Percentiles rank a stretch among this genome's conserved stretches.
Evolutionary conservation across 2,888 invertebrate genomes (phyloP).

Genomic region (Spisula solida): DNA sequence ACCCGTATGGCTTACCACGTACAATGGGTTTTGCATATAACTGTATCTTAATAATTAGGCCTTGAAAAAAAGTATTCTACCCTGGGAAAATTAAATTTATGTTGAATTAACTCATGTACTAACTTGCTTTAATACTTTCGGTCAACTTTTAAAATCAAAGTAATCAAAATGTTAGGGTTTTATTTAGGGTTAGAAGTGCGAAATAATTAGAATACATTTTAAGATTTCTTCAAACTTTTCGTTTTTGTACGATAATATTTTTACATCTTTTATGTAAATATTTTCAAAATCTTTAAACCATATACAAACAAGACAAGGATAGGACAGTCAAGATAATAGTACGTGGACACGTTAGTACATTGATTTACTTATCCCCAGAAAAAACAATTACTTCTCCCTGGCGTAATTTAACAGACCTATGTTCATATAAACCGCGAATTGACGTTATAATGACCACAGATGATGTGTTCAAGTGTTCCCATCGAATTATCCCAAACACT

Average conservation of each 20-base stretch:
- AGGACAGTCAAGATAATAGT: neutral
- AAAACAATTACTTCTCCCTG: slow-evolving; percentile 45
- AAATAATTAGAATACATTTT: slow-evolving; percentile 40
- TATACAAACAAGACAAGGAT: slow-evolving; percentile 18
- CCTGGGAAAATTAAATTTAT: slow-evolving; percentile 18
- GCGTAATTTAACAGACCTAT: slow-evolving; percentile 47
- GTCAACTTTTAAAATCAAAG: slow-evolving; percentile 31
- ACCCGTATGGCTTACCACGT: neutral
- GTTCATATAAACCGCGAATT: slow-evolving; percentile 49
- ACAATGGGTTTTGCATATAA: neutral
- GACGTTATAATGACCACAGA: slow-evolving; percentile 53
- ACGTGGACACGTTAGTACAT: neutral
- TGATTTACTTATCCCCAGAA: slow-evolving; percentile 47
- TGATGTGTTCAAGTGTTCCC: slow-evolving; percentile 53
- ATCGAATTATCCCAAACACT: slow-evolving; percentile 43
- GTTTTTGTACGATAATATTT: slow-evolving; percentile 52
- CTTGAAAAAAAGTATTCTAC: neutral
- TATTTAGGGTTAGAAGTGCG: slow-evolving; percentile 29
- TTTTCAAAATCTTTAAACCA: slow-evolving; percentile 42
- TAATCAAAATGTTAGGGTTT: slow-evolving; percentile 24
- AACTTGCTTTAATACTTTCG: slow-evolving; percentile 18
- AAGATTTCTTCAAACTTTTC: slow-evolving; percentile 30
- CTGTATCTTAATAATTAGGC: neutral
- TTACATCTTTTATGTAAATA: slow-evolving; percentile 60
- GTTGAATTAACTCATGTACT: slow-evolving; percentile 12